These are phyloP conservation scores for Enteromius anoplus DNA, from an alignment of 2,797 vertebrate genomes.

Conservation along the genomic window DNA sequence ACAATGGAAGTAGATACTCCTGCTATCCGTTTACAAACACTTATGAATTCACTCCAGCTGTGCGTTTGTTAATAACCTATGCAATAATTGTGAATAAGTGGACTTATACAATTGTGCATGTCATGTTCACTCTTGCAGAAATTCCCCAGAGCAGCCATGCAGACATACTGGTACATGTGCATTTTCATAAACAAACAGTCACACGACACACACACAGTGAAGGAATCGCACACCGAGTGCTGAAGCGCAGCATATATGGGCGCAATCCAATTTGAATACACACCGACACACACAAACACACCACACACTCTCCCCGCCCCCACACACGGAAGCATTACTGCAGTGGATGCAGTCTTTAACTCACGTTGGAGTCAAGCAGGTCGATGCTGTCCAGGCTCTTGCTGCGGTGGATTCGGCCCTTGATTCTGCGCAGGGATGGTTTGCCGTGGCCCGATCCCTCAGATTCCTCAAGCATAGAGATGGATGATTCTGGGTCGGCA, in stretches of 20 bases:
- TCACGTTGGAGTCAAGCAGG: slow-evolving; percentile 94
- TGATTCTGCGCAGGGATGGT: slow-evolving; percentile 94
- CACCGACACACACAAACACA: not conserved
- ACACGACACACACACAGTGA: not conserved
- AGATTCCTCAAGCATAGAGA: slow-evolving; percentile 73
- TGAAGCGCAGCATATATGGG: slow-evolving; percentile 6
- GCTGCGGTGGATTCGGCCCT: slow-evolving; percentile 94
- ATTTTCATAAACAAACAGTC: slow-evolving; percentile 31
- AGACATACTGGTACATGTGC: slow-evolving; percentile 31
- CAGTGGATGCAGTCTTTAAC: slow-evolving; percentile 68
- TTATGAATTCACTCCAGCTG: not conserved
- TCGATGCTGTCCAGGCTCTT: slow-evolving; percentile 94
- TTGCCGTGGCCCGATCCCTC: slow-evolving; percentile 87
- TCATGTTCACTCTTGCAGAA: slow-evolving; percentile 30
- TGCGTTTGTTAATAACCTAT: slow-evolving; percentile 4
- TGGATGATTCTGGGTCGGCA: slow-evolving; percentile 71
- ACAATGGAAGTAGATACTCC: slow-evolving; percentile 4
- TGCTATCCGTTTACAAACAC: not conserved
- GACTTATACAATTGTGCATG: slow-evolving; percentile 6
- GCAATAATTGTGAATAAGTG: slow-evolving; percentile 21
- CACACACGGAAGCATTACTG: slow-evolving; percentile 45
- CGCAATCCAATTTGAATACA: slow-evolving; percentile 5
- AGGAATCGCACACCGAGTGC: not conserved
- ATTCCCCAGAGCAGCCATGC: slow-evolving; percentile 15
- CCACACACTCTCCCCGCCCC: slow-evolving; percentile 27